Evolutionary conservation across 2,888 invertebrate species (phyloP).

Genomic region (Slavum lentiscoides): DNA sequence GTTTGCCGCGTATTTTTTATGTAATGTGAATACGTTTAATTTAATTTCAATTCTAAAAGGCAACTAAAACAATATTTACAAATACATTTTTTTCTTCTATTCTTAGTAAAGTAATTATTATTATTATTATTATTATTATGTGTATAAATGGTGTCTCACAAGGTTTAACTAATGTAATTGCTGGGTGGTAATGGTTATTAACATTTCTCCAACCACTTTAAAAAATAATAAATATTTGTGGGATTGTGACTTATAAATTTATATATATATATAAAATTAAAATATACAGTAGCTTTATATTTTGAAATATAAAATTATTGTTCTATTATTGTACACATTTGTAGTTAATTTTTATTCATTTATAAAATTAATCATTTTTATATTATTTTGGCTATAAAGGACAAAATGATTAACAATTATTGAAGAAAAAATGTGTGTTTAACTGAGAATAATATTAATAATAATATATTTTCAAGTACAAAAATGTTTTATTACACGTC

Average conservation of each 20-base stretch:
- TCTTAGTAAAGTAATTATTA: background rate
- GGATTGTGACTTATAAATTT: background rate
- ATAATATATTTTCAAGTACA: background rate
- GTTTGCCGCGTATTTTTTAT: background rate
- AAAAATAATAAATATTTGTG: background rate
- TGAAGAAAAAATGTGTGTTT: background rate
- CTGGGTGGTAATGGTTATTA: too few relatives aligned
- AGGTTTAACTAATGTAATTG: background rate
- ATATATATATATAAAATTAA: too few relatives aligned
- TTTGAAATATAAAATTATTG: background rate
- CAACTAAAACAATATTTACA: background rate
- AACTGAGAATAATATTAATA: background rate
- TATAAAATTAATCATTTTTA: background rate
- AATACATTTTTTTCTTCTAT: background rate
- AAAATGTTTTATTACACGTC: background rate
- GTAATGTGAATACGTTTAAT: conserved; percentile 4
- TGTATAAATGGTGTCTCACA: background rate
- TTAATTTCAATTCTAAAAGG: background rate
- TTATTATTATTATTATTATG: background rate
- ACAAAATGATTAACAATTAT: background rate
- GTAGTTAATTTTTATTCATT: background rate
- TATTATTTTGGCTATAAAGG: background rate
- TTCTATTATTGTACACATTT: conserved; percentile 2
- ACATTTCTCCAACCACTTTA: background rate
- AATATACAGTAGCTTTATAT: background rate